Evolutionary conservation across 2,113 vertebrate species (phyloP), one percentile per base, ranked within the genome.

Genomic region (Notarius quadriscutis): DNA sequence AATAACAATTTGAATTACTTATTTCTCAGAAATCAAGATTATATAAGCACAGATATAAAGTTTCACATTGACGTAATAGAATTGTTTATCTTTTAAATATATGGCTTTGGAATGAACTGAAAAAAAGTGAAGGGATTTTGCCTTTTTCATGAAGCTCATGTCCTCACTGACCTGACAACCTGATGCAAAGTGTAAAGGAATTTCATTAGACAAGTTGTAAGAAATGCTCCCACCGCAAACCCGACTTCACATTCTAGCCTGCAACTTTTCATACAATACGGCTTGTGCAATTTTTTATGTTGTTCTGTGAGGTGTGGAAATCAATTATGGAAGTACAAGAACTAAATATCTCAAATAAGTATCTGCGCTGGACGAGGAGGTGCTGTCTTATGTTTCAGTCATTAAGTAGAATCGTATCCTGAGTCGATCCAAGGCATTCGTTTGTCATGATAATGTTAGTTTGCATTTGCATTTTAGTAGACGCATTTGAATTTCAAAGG

Each of bases 81-180:
- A 30, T 30, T 58, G 34, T 20, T 34, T 30, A 20, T 15, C 14
- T 57, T 7, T 30, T 17, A 75, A 79, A 25, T 77, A n/a, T 17
- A 27, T 78, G 79, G 81, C 53, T 60, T 75, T 60, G n/a, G 91
- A 79, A 86, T 93, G 89, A 92, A 92, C 90, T 84, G 90, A 41
- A 84, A 85, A 88, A 92, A 90, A 83, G 81, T 84, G 82, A 87
- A 89, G 91, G 87, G 91, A 91, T 92, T 93, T 93, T 50, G 15
- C 5, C 48, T 34, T 74, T 20, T 63, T 81, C 2, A 5, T 77
- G 5, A 27, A n/a, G 1, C 1, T 15, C 11, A 27, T n/a, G 12
- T 7, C 51, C 55, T 58, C 11, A 78, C 7, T 78, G 75, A 55
- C 14, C 75, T 27, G 12, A 78, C 17, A 53, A 78, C 14, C 25